These are phyloP conservation scores for Carcinoscorpius rotundicauda DNA, from an alignment of 1,140 invertebrate species.

Conservation along the genomic window DNA sequence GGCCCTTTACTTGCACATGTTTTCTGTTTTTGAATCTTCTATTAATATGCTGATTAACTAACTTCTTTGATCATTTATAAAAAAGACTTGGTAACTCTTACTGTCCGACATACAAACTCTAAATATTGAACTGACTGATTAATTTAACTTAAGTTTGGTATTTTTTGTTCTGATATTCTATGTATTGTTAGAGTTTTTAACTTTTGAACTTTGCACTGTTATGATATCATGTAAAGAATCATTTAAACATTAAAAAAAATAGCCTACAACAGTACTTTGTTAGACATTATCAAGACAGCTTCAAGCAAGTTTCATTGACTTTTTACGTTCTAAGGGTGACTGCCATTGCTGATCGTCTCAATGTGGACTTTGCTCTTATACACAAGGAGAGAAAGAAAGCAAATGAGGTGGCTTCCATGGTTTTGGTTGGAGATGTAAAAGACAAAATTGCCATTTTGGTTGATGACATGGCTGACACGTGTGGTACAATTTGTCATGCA, in stretches of 20 bases:
- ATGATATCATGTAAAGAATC: no score
- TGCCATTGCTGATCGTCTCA: conserved; percentile 84
- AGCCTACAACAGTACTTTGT: neutral
- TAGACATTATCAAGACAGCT: neutral
- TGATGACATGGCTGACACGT: conserved; percentile 99
- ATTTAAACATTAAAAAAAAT: no score
- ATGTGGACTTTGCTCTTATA: conserved; percentile 97
- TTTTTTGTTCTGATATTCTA: no score
- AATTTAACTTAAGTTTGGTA: no score
- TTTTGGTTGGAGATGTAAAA: conserved; percentile 93
- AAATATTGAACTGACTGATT: no score
- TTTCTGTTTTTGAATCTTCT: no score
- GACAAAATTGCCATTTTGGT: conserved; percentile 92
- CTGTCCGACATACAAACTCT: no score
- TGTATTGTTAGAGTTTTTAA: no score
- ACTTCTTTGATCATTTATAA: no score
- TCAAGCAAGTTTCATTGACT: conserved; percentile 1
- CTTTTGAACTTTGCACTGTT: conserved; percentile 1
- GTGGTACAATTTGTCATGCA: conserved; percentile 94
- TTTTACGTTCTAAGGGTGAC: conserved; percentile 55
- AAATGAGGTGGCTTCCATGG: conserved; percentile 96
- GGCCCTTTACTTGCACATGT: no score
- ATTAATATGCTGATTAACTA: no score
- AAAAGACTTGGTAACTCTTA: no score
- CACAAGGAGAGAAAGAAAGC: conserved; percentile 97